Conservation (phyloP, 2,797 vertebrate species). For the Clarias fuscus region DNA sequence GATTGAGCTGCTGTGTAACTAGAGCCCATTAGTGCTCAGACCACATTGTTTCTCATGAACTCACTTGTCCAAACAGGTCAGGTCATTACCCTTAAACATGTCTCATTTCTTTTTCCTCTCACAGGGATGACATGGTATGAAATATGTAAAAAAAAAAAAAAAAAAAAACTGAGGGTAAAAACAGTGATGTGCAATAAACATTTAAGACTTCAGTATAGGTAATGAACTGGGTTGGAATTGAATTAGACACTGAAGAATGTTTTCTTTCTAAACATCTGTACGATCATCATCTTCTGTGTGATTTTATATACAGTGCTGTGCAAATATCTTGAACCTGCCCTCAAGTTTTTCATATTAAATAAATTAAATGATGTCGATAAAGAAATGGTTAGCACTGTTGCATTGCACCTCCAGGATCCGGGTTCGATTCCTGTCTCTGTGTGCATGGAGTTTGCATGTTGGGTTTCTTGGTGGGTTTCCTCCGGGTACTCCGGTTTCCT, state of each 20-base stretch:
- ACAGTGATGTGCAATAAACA: too few species aligned
- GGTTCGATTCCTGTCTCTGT: too few species aligned
- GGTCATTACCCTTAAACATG: slow-evolving; percentile 76
- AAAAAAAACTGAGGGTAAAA: too few species aligned
- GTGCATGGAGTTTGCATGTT: too few species aligned
- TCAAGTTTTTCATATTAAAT: too few species aligned
- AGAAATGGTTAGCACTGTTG: too few species aligned
- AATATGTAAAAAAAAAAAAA: slow-evolving; percentile 52
- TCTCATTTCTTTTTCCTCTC: slow-evolving; percentile 65
- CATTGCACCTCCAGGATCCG: too few species aligned
- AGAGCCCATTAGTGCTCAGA: slow-evolving; percentile 39
- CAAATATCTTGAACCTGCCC: too few species aligned
- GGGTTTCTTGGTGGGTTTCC: too few species aligned
- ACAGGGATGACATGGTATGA: slow-evolving; percentile 76
- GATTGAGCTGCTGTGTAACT: slow-evolving; percentile 50
- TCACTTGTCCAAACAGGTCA: slow-evolving; percentile 55
- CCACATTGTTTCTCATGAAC: slow-evolving; percentile 47
- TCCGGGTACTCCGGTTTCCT: too few species aligned
- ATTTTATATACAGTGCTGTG: too few species aligned
- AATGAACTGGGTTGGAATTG: background rate
- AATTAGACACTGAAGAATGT: background rate
- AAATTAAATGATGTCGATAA: too few species aligned
- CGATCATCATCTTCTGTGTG: background rate
- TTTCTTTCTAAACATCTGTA: background rate
- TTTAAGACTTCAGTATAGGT: background rate